Evolutionary conservation across 2,113 vertebrate genomes (phyloP), one percentile per base, ranked within the genome.

Genomic region (Vidua macroura): DNA sequence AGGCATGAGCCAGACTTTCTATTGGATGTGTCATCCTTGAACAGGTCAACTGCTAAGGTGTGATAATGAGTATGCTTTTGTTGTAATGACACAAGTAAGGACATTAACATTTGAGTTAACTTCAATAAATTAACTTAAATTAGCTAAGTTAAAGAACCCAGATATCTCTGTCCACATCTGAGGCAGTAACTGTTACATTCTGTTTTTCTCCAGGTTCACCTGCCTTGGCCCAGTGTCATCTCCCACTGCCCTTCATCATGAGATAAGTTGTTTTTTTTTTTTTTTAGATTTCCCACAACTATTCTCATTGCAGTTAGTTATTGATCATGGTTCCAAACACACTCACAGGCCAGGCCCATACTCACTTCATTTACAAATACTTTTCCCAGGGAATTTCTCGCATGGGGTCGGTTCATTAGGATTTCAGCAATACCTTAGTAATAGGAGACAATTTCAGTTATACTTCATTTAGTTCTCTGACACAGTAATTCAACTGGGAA

Each of bases 311-410:
- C 87, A 95, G 9, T 86, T 70, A 87, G 51, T 73, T 83, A 94
- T 1, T 20, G 21, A 22, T 62, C 39, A 55, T 35, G 58, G 48
- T 93, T 82, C 70, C 75, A 91, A 91, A 88, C 43, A 66, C 0
- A 1, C 75, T 68, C 27, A 44, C 52, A 92, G 83, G 44, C 64
- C 84, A 95, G 67, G 67, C 55, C 52, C 88, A 92, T 95, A 91
- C 97, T 98, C 94, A 99, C 99, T 98, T 99, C 98, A 46, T 97
- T 97, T 84, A 99, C 98, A 90, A 99, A 98, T 92, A 99, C 93
- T 9, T 98, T 98, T 56, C 99, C 99, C 91, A 99, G 97, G 77
- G 99, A 98, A 88, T 99, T 99, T 78, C 97, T 97, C 1, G 98
- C 98, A 33, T 93, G 97, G 43, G 98, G 98, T 92, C 98, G 98